Base-by-base conservation (phyloP, 1,140 invertebrate genomes). In the Rhizoglyphus robini region DNA sequence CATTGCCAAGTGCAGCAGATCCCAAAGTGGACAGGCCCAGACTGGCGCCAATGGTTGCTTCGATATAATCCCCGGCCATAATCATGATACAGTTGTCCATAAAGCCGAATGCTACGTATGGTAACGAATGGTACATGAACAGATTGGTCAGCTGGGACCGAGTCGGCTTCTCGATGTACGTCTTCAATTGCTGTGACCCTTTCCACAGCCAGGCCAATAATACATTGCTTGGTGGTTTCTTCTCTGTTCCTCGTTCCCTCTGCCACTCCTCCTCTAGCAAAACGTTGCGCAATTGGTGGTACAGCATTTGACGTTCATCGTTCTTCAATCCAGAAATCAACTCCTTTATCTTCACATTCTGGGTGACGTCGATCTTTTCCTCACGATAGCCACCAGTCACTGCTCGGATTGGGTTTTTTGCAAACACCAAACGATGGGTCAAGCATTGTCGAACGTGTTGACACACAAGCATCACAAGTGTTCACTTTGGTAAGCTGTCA, bases 71-170 rank as follows among this genome's bases (percentile, higher is more conserved):
- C 8, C 51, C 51, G 8, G 51, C 8, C 23, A 54, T 25, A 23
- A 54, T 54, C 51, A 54, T 54, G 51, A 54, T 54, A 32, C 51
- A 54, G 20, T 54, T 54, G 20, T 54, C 51, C 8, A 54, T 5
- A 32, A 25, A 54, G 51, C 51, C 51, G 51, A 54, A 54, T 25
- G 51, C 51, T 8, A 54, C 51, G 51, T 54, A 54, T 32, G 51
- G 51, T 32, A 54, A 32, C 51, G 51, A 54, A 23, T 54, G 51
- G 51, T 27, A 54, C 8, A 32, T 32, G 31, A 54, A 54, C 23
- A 54, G 20, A 54, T 23, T 54, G 20, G 5, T 32, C 51, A 54
- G 20, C 20, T 54, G 51, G 8, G 51, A 54, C 15, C 51, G 8
- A 23, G 51, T 54, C 31, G 51, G 51, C 15, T 32, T 32, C 31